These are phyloP conservation scores for Hippopotamyrus pictus DNA, from an alignment of 2,797 vertebrate species.

Conservation along the genomic window DNA sequence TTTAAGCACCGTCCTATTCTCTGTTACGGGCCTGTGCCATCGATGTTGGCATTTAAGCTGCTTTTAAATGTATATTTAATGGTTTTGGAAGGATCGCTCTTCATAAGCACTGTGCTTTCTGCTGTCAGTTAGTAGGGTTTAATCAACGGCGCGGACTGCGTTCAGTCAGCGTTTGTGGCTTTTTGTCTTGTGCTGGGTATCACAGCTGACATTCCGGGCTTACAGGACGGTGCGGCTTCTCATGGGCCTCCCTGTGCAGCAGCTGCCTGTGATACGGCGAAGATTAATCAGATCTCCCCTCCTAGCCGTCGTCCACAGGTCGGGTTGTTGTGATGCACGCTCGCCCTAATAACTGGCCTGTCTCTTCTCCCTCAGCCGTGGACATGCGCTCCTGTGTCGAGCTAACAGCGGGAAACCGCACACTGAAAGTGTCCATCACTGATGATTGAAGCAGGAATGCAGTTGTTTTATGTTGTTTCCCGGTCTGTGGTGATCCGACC, in stretches of 20 bases:
- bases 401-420: background rate
- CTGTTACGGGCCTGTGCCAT: background rate
- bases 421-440: background rate
- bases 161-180: background rate
- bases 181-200: background rate
- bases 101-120: background rate
- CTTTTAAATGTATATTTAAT: background rate
- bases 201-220: background rate
- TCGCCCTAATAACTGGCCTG: background rate
- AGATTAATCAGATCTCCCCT: background rate
- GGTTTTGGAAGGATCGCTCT: background rate
- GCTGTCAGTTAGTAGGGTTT: background rate
- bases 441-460: background rate
- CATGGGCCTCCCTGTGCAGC: background rate
- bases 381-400: background rate
- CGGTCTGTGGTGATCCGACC: background rate
- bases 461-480: background rate
- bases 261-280: background rate
- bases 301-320: background rate
- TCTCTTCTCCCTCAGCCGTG: background rate
- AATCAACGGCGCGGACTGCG: background rate
- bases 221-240: background rate
- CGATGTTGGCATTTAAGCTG: background rate
- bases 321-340: background rate
- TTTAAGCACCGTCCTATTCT: background rate